Evolutionary conservation across 2,888 invertebrate genomes (phyloP), one percentile per base, ranked within the genome.

Genomic region (Scrobipalpa costella): DNA sequence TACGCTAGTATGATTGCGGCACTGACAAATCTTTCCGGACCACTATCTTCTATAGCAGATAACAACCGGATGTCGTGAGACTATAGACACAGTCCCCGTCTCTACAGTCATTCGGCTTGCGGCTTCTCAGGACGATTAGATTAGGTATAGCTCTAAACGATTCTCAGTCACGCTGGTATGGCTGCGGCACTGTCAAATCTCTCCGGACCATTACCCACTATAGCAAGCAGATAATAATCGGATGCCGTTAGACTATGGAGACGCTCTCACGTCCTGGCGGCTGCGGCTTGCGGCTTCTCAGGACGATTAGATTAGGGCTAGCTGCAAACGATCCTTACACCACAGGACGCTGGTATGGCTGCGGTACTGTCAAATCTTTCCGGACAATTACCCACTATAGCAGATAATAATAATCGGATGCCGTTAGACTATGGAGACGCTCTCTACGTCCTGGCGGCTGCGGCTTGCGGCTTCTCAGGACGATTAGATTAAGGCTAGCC

Each of bases 301-400:
- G 33, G 44, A 27, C 59, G 59, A 59, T 59, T 59, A 59, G 59
- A 59, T 59, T 44, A 44, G 59, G 59, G 44, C 44, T 2, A 40
- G 27, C 38, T 38, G 57, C 33, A 64, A 47, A 38, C 63, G 63
- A 66, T 63, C 61, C 44, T 44, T 1, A 5, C n/a, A 21, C 57
- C 40, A 11, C 58, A 58, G 36, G 57, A 38, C 38, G 33, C 52
- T 52, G 49, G 19, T 49, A 49, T 49, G 49, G 5, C 5, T 27
- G 27, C 5, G 27, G 27, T 5, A 27, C 27, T 27, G 27, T 27
- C 44, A 44, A 44, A 44, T 44, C 3, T 44, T 44, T 44, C 44
- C 44, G 15, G 15, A n/a, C 44, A 2, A 44, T 6, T 15, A 44
- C 7, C 15, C 9, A 50, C 1, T 17, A 19, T 17, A 21, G 50